Evolutionary conservation across 64 coral and sea anemone genomes (phyloP).

Genomic region (Actinia equina): DNA sequence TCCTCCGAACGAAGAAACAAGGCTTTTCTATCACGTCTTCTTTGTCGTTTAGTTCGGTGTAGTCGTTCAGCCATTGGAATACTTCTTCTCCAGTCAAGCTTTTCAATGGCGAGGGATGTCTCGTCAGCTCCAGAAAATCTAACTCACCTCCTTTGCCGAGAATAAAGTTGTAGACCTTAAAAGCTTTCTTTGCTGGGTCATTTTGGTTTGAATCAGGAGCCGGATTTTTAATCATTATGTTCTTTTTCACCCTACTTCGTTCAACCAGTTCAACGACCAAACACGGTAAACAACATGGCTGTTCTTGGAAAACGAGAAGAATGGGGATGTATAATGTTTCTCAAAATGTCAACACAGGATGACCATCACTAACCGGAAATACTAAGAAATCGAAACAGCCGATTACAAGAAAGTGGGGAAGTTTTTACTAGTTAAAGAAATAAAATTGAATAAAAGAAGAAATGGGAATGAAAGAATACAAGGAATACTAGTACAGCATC

Average conservation of each 20-base stretch:
- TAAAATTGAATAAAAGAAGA: no score
- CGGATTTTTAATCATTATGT: background rate
- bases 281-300: background rate
- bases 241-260: background rate
- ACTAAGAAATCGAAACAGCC: no score
- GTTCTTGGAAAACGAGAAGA: background rate
- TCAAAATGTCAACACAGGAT: background rate
- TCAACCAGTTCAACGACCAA: background rate
- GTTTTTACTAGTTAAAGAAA: no score
- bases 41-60: background rate
- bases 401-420: no score
- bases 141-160: conserved; percentile 27
- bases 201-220: background rate
- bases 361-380: background rate
- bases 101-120: conserved; percentile 34
- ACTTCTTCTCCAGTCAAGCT: background rate
- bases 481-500: no score
- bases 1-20: background rate
- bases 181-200: background rate
- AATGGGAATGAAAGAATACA: no score
- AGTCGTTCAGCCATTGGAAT: background rate
- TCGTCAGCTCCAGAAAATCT: conserved; percentile 15
- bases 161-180: conserved; percentile 49
- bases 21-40: conserved; percentile 9
- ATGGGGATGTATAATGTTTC: no score